These are phyloP conservation scores for Vireo griseus DNA, from an alignment of 2,797 vertebrate genomes.

Conservation along the genomic window DNA sequence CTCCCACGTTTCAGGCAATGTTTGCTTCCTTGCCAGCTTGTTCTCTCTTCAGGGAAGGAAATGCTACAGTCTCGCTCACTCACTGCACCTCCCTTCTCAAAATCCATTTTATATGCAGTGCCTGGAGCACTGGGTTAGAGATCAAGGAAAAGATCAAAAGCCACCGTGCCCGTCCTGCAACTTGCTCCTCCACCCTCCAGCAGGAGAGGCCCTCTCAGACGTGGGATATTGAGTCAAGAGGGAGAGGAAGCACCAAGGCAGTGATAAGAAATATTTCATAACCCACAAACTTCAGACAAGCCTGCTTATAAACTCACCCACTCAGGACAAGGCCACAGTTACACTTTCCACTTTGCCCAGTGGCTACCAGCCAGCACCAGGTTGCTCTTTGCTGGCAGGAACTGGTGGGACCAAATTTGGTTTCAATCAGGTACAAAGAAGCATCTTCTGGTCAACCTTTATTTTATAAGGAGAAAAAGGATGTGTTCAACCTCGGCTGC, in stretches of 20 bases:
- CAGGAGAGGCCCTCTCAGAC: conserved; percentile 10
- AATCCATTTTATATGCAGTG: not conserved
- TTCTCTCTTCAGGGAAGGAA: conserved; percentile 8
- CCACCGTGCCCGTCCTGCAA: not conserved
- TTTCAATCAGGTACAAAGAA: not conserved
- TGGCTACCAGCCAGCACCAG: not conserved
- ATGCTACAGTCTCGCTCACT: not conserved
- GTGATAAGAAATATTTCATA: not conserved
- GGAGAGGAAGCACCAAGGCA: not conserved
- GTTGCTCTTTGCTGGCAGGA: not conserved
- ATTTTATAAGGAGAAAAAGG: not conserved
- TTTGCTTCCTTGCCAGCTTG: conserved; percentile 20
- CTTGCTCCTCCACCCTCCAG: not conserved
- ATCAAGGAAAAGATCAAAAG: conserved; percentile 46
- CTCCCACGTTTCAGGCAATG: not conserved
- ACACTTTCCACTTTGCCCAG: not conserved
- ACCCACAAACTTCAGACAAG: not conserved
- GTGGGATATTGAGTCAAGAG: not conserved
- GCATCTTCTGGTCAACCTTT: not conserved
- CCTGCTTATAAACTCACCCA: not conserved
- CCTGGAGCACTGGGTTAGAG: conserved; percentile 46
- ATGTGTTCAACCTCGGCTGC: not conserved
- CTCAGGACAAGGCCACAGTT: not conserved
- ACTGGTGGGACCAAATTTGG: not conserved
- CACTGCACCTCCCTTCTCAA: not conserved